Evolutionary conservation across 2,888 invertebrate species (phyloP), one percentile per base, ranked within the genome.

Genomic region (Ormyrus labotus): DNA sequence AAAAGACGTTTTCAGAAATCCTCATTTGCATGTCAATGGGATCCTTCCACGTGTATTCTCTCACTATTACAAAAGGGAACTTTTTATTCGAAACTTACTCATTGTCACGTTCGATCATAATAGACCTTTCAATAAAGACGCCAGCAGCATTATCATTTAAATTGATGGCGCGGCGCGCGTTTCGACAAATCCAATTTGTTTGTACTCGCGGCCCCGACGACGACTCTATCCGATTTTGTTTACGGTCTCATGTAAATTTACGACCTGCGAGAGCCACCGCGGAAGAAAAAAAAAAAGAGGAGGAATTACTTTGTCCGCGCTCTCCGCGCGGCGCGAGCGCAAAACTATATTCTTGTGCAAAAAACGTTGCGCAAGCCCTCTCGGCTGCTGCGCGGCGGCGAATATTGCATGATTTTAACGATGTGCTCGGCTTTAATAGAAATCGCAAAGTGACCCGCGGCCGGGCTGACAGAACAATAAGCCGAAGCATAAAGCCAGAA

Each of bases 11-110:
- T 78, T 60, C 57, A 57, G 70, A 73, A 81, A 73, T 57, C 13
- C 68, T 76, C 72, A 80, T 82, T 79, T 76, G 65, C 81, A 82
- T 76, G 69, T 70, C 72, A 80, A 80, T 77, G 19, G 61, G 10
- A 11, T 48, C 34, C 63, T 55, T 47, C 47, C 55, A 47, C 8
- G 5, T 13, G 6, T 58, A 61, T 71, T 65, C 63, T 75, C 60
- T 55, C 47, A 7, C 11, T 48, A n/a, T 34, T 10, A 53, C 51
- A 68, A 73, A 34, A 61, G 58, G 50, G 5, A 58, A 50, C 50
- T 64, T 70, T 65, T 58, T 8, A 50, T 13, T n/a, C 58, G 6
- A 45, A 69, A 64, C 58, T 19, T 60, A 60, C 6, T 71, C 58
- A 58, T 57, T 13, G 53, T 53, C 51, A 67, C 11, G n/a, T 67